Evolutionary conservation across 2,797 vertebrate genomes (phyloP), one percentile per base, ranked within the genome.

Genomic region (Tragopan temminckii): DNA sequence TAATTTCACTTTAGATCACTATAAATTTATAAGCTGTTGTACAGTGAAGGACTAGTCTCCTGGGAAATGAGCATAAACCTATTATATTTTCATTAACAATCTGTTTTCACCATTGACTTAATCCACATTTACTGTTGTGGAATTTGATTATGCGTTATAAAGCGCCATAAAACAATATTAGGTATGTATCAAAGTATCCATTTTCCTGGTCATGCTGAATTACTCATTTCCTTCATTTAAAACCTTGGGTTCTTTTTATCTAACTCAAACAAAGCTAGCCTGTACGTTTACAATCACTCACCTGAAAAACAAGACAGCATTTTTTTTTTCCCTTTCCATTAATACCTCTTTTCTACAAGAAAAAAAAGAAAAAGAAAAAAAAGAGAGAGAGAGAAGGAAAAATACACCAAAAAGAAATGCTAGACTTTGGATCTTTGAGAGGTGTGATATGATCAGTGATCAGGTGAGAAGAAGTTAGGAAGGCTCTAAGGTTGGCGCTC

Each of bases 21-120:
- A 96, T 96, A 97, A 97, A 97, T 95, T 97, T 97, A 97, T 97
- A 97, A 97, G 70, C 93, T 97, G 95, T 95, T 97, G 86, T 84
- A 89, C 80, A 93, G 67, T 94, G 95, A 94, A 96, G 92, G 93
- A 97, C 94, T 90, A 95, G 93, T 94, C 93, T 95, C 90, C 70
- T 7, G 88, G 94, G 97, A 96, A 96, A 97, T 66, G 89, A 92
- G 69, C 89, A 94, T 91, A 97, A 97, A 94, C 69, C 70, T 94
- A 89, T 89, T 97, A 93, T 84, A 97, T 93, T 97, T 95, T 97
- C 94, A 97, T 96, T 97, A 97, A 97, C 90, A 97, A 95, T 97
- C 94, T 97, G 67, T 96, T 97, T 97, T 95, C 89, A 94, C 80
- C 83, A 93, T 94, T 92, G 91, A 82, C 83, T 94, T 96, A 95